A percentile compares a stretch with the other conserved stretches of the same genome.
Evolutionary conservation across 2,888 invertebrate genomes (phyloP).

Genomic region (Phasia obesa): DNA sequence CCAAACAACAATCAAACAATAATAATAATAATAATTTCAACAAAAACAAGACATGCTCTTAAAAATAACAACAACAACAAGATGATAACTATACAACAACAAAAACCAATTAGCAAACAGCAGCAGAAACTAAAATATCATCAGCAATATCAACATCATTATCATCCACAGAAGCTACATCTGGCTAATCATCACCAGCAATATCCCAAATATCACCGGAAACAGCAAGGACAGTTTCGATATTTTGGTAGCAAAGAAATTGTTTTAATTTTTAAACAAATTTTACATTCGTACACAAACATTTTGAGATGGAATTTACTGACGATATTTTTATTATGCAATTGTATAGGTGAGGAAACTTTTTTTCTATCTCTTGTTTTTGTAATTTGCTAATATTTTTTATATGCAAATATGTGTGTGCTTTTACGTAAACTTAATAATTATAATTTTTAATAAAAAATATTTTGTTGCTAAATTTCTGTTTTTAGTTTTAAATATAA

Average conservation of each 20-base stretch:
- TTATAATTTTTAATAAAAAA: constrained; percentile 11
- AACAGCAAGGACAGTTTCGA: constrained; percentile 51
- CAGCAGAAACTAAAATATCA: constrained; percentile 53
- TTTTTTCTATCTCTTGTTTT: constrained; percentile 53
- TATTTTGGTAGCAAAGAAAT: constrained; percentile 64
- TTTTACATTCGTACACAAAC: constrained; percentile 64
- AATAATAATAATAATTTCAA: constrained; percentile 45
- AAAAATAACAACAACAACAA: constrained; percentile 61
- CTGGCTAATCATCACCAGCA: constrained; percentile 25
- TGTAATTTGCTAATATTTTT: constrained; percentile 9
- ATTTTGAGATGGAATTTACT: constrained; percentile 77
- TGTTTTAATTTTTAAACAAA: constrained; percentile 71
- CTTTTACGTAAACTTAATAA: constrained; percentile 8
- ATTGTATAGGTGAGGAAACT: constrained; percentile 82
- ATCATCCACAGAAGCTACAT: constrained; percentile 47
- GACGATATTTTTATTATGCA: constrained; percentile 78
- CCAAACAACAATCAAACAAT: constrained; percentile 16
- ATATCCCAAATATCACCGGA: neutral
- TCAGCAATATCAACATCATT: constrained; percentile 60
- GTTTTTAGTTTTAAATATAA: constrained; percentile 39
- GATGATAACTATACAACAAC: constrained; percentile 70
- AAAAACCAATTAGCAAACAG: constrained; percentile 57
- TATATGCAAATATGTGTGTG: constrained; percentile 16
- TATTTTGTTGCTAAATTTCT: constrained; percentile 54
- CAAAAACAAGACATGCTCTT: constrained; percentile 67